These are phyloP conservation scores for Machimus rusticus DNA, from an alignment of 2,888 invertebrate species.

Conservation along the genomic window DNA sequence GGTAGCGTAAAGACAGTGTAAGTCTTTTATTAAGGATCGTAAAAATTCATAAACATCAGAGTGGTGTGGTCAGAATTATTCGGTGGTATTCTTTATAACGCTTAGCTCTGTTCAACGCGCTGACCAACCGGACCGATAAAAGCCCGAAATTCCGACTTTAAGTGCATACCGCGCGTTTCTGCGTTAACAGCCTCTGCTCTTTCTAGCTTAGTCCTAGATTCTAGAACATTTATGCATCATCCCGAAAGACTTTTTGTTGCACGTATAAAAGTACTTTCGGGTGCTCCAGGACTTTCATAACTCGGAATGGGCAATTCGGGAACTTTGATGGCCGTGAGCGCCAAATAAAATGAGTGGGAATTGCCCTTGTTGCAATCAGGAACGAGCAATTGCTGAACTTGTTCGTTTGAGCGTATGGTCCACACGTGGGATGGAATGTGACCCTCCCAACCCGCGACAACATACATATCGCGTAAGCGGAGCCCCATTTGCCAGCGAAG, in stretches of 20 bases:
- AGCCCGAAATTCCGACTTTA: neutral
- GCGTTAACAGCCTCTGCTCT: neutral
- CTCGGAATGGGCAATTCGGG: neutral
- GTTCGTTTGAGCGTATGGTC: neutral
- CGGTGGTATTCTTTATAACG: neutral
- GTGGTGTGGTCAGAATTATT: neutral
- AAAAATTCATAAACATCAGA: neutral
- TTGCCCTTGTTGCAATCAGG: neutral
- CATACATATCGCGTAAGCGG: neutral
- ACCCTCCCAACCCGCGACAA: neutral
- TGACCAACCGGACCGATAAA: neutral
- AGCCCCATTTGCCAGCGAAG: neutral
- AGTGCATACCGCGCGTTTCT: neutral
- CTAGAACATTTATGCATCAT: neutral
- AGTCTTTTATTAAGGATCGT: neutral
- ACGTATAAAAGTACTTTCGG: neutral
- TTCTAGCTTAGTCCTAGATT: neutral
- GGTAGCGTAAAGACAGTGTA: neutral
- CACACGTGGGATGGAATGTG: neutral
- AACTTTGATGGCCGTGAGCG: neutral
- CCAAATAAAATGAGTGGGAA: neutral
- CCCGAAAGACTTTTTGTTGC: neutral
- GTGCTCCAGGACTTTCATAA: neutral
- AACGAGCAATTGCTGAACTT: neutral
- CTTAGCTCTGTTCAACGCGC: neutral